phyloP scores from a whole-genome alignment of 2,888 invertebrate species.

The Epinotia nisella region DNA sequence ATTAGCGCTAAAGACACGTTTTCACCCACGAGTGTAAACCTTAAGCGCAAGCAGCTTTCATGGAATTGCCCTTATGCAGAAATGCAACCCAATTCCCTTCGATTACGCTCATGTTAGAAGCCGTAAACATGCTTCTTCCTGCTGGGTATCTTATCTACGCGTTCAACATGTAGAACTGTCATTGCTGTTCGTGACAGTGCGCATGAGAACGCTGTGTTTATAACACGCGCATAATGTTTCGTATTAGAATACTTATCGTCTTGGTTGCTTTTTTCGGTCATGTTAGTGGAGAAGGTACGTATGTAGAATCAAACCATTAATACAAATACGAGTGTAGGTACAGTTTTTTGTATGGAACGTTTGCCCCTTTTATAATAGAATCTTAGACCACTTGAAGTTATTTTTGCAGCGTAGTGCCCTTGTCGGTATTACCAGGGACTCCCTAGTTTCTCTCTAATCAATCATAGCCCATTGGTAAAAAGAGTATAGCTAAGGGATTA shows the following conservation, averaged over 20 bases:
- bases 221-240: slow-evolving; percentile 12
- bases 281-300: slow-evolving; percentile 25
- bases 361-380: too few species aligned
- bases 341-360: too few species aligned
- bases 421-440: too few species aligned
- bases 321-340: too few species aligned
- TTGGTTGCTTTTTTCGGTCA: background rate
- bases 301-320: background rate
- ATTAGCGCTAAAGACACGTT: too few species aligned
- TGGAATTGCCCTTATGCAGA: background rate
- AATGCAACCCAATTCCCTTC: background rate
- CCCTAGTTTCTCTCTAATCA: too few species aligned
- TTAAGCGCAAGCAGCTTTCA: background rate
- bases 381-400: too few species aligned
- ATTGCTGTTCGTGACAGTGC: slow-evolving; percentile 11
- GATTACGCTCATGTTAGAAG: slow-evolving; percentile 10
- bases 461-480: too few species aligned
- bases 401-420: too few species aligned
- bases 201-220: background rate
- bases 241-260: background rate
- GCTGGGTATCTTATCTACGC: slow-evolving; percentile 11
- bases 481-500: too few species aligned
- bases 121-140: slow-evolving; percentile 17
- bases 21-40: too few species aligned
- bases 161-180: slow-evolving; percentile 23